Evolutionary conservation across 2,797 vertebrate genomes (phyloP), one percentile per base, ranked within the genome.

Genomic region (Cryptoprocta ferox): DNA sequence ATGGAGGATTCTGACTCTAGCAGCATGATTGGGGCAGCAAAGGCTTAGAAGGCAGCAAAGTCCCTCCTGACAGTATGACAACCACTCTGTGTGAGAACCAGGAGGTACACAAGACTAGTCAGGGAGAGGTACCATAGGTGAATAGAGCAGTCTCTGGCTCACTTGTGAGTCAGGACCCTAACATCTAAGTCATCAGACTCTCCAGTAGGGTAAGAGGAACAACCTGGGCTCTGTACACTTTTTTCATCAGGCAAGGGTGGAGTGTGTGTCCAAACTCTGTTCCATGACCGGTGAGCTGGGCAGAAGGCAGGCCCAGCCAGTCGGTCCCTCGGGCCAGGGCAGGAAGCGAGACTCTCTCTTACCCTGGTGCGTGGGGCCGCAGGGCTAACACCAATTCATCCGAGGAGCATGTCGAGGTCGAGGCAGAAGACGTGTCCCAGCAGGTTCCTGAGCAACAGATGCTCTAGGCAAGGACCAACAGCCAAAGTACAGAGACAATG

Each of bases 261-360:
- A 91, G 24, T 79, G 50, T 37, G 35, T 91, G 63, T 98, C 97
- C 97, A 97, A 80, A 95, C 96, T 96, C 94, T 97, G 95, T 97
- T 98, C 98, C 76, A 42, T 82, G 95, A 95, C 96, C 68, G 92
- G 96, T 94, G 92, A 97, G 81, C 98, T 91, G 98, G 98, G 97
- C 98, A 86, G 98, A 94, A 95, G 92, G 97, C 92, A 98, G 98
- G 97, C 98, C 98, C 97, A 98, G 97, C 98, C 98, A 98, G 98
- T 98, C 98, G 97, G 98, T 98, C 98, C 97, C 97, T 98, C 98
- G 97, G 97, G 97, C 98, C 98, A 98, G 98, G 98, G 98, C 98
- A 98, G 97, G 97, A 98, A 98, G 89, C 7, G 59, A 96, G 85
- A 98, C 92, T 98, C 97, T 98, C 97, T 98, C 98, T 98, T 98